Evolutionary conservation across 2,888 invertebrate genomes (phyloP), one percentile per base, ranked within the genome.

Genomic region (Eucera pruinosa): DNA sequence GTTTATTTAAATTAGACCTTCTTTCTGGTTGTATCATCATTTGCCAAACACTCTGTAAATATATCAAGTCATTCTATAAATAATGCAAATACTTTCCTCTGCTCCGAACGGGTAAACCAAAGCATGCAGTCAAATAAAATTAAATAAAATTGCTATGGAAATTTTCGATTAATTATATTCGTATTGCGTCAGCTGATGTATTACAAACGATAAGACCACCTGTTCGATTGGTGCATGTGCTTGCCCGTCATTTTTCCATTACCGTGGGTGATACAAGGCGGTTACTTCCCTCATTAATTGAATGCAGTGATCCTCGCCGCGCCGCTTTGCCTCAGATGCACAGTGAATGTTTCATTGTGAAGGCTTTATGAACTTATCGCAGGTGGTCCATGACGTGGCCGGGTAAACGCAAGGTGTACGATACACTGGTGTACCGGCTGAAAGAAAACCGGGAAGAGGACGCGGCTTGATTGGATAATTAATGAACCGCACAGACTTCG

Each of bases 231-330:
- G 25, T n/a, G 62, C 47, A 39, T 58, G n/a, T n/a, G n/a, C 65
- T 43, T 25, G 20, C 52, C 54, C 75, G 70, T 71, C 74, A 65
- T 65, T 70, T 75, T 52, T 77, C 48, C 47, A 41, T 25, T 47
- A 45, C 58, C 50, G 57, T 60, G 55, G 55, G 48, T 67, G 74
- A 82, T 52, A 70, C 74, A 74, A 82, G 76, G 76, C 65, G 36
- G 36, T n/a, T n/a, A n/a, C n/a, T n/a, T n/a, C n/a, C 76, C 52
- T 75, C 58, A 72, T 85, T 86, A 85, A 87, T 86, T 80, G 80
- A 87, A 85, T 78, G 68, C 68, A 64, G 68, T 78, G 78, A 81
- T 61, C 54, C 30, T 11, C 39, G 47, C 30, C 25, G 47, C 39
- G 36, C 3, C 60, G 73, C 60, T 33, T 62, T 45, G 73, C 57